A percentile compares a stretch with the other conserved stretches of the same genome.
Conservation (phyloP, 1,140 invertebrate genomes). For the Drosophila ficusphila region DNA sequence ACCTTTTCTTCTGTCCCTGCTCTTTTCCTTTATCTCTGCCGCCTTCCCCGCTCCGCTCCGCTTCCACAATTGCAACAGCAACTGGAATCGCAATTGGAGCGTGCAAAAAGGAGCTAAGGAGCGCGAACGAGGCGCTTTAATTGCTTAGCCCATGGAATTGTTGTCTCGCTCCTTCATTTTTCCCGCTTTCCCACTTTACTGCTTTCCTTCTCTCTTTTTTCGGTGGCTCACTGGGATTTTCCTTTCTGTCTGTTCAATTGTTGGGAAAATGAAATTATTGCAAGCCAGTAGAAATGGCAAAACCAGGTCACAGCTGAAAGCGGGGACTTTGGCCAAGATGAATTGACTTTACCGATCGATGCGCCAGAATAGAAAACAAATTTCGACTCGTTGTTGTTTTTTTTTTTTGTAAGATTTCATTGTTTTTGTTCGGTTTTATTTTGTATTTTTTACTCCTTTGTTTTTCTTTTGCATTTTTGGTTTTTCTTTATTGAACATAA, state of each 20-base stretch:
- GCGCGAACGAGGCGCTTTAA: conserved; percentile 34
- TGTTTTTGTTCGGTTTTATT: conserved; percentile 73
- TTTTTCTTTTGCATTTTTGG: conserved; percentile 40
- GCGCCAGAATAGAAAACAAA: conserved; percentile 1
- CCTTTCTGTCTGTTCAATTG: conserved; percentile 56
- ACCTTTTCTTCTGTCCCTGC: conserved; percentile 3
- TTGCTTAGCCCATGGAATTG: conserved; percentile 39
- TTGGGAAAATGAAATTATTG: conserved; percentile 68
- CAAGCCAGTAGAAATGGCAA: conserved; percentile 55
- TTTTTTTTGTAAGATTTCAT: conserved; percentile 70
- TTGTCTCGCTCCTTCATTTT: conserved; percentile 7
- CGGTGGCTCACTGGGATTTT: conserved; percentile 15
- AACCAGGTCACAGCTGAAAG: conserved; percentile 42
- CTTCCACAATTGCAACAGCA: conserved; percentile 29
- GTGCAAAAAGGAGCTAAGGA: conserved; percentile 22
- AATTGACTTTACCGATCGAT: conserved; percentile 20
- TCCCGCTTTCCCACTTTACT: background rate
- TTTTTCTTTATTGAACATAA: conserved; percentile 81
- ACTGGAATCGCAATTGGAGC: conserved; percentile 48
- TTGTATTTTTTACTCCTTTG: conserved; percentile 72
- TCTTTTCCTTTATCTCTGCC: background rate
- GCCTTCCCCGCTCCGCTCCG: background rate
- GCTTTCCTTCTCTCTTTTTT: background rate
- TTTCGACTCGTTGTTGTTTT: background rate
- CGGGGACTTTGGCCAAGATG: conserved; percentile 34